Conservation (phyloP, 2,797 vertebrate genomes). For the Danio jaintianensis region DNA sequence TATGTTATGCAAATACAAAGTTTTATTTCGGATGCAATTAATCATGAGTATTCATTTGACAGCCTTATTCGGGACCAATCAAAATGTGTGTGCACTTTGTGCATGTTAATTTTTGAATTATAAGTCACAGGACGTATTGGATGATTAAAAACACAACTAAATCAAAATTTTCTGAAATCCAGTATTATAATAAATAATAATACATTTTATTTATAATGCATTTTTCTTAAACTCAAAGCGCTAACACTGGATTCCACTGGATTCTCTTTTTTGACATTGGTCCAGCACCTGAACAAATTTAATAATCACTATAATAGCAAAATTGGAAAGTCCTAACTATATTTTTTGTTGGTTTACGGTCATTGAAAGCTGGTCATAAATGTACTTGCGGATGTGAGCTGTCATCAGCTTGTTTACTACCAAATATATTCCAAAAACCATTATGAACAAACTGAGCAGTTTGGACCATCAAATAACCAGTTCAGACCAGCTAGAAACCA, state of each 20-base stretch:
- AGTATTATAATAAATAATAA: too few species aligned
- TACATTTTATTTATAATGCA: background rate
- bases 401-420: background rate
- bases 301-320: background rate
- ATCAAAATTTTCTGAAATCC: too few species aligned
- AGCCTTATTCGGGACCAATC: too few species aligned
- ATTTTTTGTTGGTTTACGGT: background rate
- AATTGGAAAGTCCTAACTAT: background rate
- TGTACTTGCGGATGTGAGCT: background rate
- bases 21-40: too few species aligned
- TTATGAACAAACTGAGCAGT: background rate
- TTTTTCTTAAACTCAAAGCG: too few species aligned
- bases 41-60: too few species aligned
- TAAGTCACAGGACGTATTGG: too few species aligned
- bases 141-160: too few species aligned
- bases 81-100: too few species aligned
- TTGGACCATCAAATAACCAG: background rate
- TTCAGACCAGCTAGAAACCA: conserved; percentile 7
- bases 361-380: background rate
- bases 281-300: background rate
- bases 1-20: too few species aligned
- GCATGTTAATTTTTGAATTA: too few species aligned
- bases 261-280: background rate
- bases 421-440: background rate
- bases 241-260: too few species aligned